Evolutionary conservation across 1,140 invertebrate genomes (phyloP).

Genomic region (Halesus radiatus): DNA sequence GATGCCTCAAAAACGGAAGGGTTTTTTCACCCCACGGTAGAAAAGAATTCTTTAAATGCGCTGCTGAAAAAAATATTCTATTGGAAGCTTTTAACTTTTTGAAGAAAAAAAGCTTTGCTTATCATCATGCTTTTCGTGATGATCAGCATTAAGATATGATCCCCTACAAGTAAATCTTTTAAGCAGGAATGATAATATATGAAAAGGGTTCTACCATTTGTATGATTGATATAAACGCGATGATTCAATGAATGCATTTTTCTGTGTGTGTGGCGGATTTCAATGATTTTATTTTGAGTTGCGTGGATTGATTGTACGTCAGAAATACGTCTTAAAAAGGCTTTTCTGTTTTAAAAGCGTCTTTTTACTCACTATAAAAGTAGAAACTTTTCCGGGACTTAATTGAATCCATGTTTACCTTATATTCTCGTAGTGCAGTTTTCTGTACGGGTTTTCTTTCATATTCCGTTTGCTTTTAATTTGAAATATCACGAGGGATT

Average conservation of each 20-base stretch:
- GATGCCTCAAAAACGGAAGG: background rate
- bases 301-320: background rate
- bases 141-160: conserved; percentile 12
- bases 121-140: background rate
- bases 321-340: background rate
- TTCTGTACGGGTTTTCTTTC: background rate
- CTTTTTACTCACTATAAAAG: background rate
- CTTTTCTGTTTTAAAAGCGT: background rate
- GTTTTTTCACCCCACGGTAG: background rate
- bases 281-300: no score
- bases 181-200: background rate
- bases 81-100: background rate
- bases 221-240: background rate
- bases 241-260: background rate
- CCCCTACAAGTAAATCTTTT: background rate
- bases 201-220: background rate
- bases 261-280: background rate
- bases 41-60: background rate
- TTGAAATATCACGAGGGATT: background rate
- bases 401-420: conserved; percentile 32
- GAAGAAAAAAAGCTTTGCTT: background rate
- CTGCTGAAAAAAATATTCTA: background rate
- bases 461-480: background rate
- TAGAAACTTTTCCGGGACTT: background rate
- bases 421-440: conserved; percentile 24